Conservation (phyloP, 2,888 invertebrate species). For the Caenorhabditis sp. region DNA sequence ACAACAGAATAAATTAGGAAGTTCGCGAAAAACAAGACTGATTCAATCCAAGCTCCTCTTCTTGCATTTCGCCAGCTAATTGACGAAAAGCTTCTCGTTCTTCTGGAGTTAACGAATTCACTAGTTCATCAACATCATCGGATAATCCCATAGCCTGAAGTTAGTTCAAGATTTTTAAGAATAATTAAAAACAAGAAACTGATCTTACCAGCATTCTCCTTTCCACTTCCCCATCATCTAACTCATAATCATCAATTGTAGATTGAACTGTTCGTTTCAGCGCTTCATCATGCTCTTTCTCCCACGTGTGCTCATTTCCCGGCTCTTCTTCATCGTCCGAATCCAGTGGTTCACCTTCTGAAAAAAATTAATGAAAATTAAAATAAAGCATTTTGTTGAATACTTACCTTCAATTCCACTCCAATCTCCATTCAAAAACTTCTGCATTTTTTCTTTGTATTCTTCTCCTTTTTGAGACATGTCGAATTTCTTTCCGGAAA, state of each 20-base stretch:
- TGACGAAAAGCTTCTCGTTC: conserved; percentile 48
- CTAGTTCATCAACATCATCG: conserved; percentile 47
- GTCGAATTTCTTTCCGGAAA: conserved; percentile 25
- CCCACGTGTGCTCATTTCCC: conserved; percentile 14
- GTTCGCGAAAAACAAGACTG: conserved; percentile 22
- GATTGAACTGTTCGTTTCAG: conserved; percentile 44
- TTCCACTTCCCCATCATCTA: conserved; percentile 50
- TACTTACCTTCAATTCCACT: conserved; percentile 25
- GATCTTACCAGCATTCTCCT: conserved; percentile 19
- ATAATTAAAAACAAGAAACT: too few relatives aligned
- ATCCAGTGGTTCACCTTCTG: conserved; percentile 56
- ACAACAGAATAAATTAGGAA: neutral
- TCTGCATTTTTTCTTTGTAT: conserved; percentile 61
- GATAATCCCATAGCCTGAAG: conserved; percentile 48
- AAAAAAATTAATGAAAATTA: too few relatives aligned
- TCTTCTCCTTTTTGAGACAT: conserved; percentile 30
- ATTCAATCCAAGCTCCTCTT: conserved; percentile 21
- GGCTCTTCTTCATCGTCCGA: conserved; percentile 61
- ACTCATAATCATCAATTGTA: conserved; percentile 50
- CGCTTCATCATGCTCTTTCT: conserved; percentile 32
- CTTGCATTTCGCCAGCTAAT: conserved; percentile 49
- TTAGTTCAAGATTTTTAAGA: too few relatives aligned
- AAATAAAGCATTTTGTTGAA: neutral
- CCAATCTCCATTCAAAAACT: conserved; percentile 50
- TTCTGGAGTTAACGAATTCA: conserved; percentile 47